Percentiles rank a stretch among this genome's conserved stretches.
These are phyloP conservation scores for Zosterops hypoxanthus DNA, from an alignment of 2,113 vertebrate genomes.

Conservation along the genomic window DNA sequence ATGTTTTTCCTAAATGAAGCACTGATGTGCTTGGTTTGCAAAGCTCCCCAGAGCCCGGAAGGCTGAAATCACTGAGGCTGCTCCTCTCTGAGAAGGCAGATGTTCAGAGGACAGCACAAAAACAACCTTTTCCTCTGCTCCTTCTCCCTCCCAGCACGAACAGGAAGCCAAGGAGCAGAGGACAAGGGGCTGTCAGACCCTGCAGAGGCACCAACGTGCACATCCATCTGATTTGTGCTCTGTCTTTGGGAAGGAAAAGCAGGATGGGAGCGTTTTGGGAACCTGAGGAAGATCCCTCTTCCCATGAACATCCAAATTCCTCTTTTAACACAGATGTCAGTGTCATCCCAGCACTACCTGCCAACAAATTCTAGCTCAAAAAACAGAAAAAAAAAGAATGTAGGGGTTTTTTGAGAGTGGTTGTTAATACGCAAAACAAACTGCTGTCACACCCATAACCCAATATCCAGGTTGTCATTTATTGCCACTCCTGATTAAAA, in stretches of 20 bases:
- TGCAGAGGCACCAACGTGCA: background rate
- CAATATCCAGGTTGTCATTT: background rate
- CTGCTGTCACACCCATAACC: background rate
- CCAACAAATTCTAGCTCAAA: background rate
- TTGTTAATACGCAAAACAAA: background rate
- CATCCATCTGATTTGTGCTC: background rate
- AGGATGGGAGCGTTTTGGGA: background rate
- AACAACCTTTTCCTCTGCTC: conserved; percentile 37
- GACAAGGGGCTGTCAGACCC: background rate
- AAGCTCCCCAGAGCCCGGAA: conserved; percentile 60
- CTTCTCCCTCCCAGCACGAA: background rate
- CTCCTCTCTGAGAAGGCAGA: conserved; percentile 64
- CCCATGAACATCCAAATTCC: background rate
- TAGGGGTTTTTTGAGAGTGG: background rate
- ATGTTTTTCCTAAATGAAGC: conserved; percentile 62
- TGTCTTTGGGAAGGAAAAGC: background rate
- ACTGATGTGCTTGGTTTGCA: conserved; percentile 68
- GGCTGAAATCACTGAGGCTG: conserved; percentile 58
- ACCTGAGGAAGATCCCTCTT: background rate
- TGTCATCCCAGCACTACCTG: background rate
- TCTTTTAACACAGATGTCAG: background rate
- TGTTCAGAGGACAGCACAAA: conserved; percentile 48
- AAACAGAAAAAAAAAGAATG: rapidly evolving
- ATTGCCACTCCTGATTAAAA: background rate
- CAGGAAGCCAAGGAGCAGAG: conserved; percentile 3